These are phyloP conservation scores for Apodemia zela DNA, from an alignment of 2,888 invertebrate species.

Conservation along the genomic window DNA sequence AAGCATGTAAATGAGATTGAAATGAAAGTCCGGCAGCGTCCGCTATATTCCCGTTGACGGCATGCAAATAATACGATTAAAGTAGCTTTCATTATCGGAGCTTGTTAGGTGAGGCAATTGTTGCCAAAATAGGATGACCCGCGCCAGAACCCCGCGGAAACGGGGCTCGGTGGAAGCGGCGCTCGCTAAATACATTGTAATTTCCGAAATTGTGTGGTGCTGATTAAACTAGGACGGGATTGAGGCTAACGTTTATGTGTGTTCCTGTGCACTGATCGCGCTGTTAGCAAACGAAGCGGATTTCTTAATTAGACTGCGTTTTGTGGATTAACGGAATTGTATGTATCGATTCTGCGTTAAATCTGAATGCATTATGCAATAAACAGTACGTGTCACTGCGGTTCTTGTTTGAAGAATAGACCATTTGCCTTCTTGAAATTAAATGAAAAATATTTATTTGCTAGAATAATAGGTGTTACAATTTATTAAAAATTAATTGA, in stretches of 20 bases:
- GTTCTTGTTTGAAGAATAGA: too few relatives aligned
- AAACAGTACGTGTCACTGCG: too few relatives aligned
- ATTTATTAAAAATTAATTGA: too few relatives aligned
- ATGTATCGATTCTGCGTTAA: not conserved
- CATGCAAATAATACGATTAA: slow-evolving; percentile 6
- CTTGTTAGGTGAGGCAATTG: slow-evolving; percentile 10
- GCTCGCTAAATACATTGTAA: slow-evolving; percentile 16
- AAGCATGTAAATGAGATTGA: not conserved
- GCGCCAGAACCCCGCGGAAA: not conserved
- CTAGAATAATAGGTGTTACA: too few relatives aligned
- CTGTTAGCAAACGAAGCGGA: slow-evolving; percentile 5
- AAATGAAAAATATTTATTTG: too few relatives aligned
- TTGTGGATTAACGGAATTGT: not conserved
- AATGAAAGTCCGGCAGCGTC: not conserved
- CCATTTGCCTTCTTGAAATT: too few relatives aligned
- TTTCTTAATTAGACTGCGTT: slow-evolving; percentile 9
- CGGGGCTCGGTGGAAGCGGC: not conserved
- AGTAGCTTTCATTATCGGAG: slow-evolving; percentile 11
- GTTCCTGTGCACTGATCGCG: not conserved
- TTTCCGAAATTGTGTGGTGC: slow-evolving; percentile 10
- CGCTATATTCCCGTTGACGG: not conserved
- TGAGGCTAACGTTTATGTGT: not conserved
- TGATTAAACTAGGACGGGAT: slow-evolving; percentile 1
- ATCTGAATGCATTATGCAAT: too few relatives aligned
- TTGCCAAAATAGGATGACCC: not conserved